Percentiles rank a stretch among this genome's conserved stretches.
Evolutionary conservation across 2,797 vertebrate genomes (phyloP).

Genomic region (Mus spretus): DNA sequence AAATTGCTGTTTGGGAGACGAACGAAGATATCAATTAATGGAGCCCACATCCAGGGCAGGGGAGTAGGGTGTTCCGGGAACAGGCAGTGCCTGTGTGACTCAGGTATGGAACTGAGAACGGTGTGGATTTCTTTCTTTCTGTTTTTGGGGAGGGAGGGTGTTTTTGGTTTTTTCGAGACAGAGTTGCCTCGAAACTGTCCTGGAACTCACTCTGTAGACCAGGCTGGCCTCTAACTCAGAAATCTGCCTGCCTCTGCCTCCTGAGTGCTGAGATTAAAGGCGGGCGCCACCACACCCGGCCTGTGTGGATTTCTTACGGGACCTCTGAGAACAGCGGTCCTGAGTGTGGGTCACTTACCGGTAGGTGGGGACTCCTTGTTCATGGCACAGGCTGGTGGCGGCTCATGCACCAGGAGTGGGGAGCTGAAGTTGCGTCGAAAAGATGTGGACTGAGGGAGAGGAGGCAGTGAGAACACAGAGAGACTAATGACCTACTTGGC

Average conservation of each 20-base stretch:
- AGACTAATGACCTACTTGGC: not conserved
- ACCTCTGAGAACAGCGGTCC: not conserved
- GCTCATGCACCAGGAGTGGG: slow-evolving; percentile 92
- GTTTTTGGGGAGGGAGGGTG: too few relatives aligned
- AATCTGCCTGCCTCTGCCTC: too few relatives aligned
- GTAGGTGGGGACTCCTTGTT: slow-evolving; percentile 90
- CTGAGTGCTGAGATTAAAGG: too few relatives aligned
- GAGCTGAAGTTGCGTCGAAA: slow-evolving; percentile 97
- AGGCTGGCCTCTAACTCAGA: too few relatives aligned
- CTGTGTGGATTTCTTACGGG: not conserved
- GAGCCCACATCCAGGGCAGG: not conserved
- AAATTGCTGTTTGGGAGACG: not conserved
- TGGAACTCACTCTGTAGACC: too few relatives aligned
- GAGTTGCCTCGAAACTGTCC: too few relatives aligned
- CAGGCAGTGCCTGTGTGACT: not conserved
- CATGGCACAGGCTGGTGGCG: slow-evolving; percentile 83
- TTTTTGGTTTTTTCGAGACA: too few relatives aligned
- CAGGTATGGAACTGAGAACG: not conserved
- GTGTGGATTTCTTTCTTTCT: too few relatives aligned
- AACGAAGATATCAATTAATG: not conserved
- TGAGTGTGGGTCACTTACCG: slow-evolving; percentile 88
- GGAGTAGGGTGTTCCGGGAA: not conserved
- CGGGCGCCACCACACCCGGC: too few relatives aligned
- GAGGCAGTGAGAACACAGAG: not conserved
- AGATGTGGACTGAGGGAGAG: slow-evolving; percentile 90